Conservation (phyloP, 2,113 vertebrate species). For the Perca schrenkii region DNA sequence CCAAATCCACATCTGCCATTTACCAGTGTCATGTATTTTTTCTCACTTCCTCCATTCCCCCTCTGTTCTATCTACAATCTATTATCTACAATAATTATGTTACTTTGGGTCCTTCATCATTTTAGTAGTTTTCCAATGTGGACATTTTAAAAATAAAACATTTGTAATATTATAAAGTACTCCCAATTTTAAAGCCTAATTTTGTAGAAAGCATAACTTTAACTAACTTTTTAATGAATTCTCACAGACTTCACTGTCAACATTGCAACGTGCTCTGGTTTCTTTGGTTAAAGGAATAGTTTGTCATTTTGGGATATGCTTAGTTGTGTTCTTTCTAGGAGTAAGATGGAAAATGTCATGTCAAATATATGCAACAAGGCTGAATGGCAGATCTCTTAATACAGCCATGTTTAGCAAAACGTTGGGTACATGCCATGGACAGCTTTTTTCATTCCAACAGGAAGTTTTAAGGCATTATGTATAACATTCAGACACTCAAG, state of each 20-base stretch:
- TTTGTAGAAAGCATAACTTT: neutral
- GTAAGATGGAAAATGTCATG: neutral
- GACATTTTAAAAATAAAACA: conserved; percentile 3
- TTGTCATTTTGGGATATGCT: neutral
- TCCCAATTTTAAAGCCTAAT: neutral
- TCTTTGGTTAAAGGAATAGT: conserved; percentile 4
- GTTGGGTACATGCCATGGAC: neutral
- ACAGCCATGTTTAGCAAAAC: neutral
- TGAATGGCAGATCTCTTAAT: neutral
- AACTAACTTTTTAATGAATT: neutral
- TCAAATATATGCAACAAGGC: neutral
- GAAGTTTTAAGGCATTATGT: neutral
- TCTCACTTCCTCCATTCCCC: neutral
- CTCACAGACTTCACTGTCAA: neutral
- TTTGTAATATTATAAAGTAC: conserved; percentile 2
- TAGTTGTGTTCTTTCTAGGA: neutral
- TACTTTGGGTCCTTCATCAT: neutral
- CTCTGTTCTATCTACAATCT: neutral
- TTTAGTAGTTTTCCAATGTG: conserved; percentile 23
- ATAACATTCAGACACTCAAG: neutral
- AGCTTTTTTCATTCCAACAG: neutral
- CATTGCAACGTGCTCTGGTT: neutral
- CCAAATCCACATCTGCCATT: neutral
- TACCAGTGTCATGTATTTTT: neutral
- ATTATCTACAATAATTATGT: neutral